A percentile compares a stretch with the other conserved stretches of the same genome.
Evolutionary conservation across 2,797 vertebrate species (phyloP).

Genomic region (Hylomyscus alleni): DNA sequence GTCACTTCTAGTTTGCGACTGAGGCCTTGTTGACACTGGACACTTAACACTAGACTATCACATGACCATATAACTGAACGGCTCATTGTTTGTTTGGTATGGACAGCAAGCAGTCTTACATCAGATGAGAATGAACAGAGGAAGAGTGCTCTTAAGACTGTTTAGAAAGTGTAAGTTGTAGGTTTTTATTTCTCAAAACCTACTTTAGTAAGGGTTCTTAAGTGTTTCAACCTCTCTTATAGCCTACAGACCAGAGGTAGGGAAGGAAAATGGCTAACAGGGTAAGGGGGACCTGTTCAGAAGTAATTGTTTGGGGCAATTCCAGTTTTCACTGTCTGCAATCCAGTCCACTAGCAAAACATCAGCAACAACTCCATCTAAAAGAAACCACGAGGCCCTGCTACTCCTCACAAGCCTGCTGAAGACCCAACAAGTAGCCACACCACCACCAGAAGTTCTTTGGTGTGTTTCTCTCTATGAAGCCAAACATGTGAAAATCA

Average conservation of each 20-base stretch:
- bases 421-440: background rate
- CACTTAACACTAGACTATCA: background rate
- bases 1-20: background rate
- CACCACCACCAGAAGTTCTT: no score
- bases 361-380: background rate
- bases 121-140: background rate
- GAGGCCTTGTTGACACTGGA: background rate
- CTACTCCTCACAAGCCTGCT: background rate
- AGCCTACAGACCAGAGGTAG: background rate
- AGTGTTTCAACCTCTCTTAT: background rate
- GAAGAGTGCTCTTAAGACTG: background rate
- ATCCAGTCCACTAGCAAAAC: background rate
- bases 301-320: background rate
- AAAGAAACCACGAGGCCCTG: background rate
- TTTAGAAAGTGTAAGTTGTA: background rate
- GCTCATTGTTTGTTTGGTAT: background rate
- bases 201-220: background rate
- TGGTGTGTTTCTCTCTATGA: no score
- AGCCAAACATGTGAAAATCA: no score
- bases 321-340: background rate
- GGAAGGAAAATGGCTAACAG: background rate
- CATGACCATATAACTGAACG: background rate
- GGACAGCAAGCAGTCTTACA: background rate
- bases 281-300: background rate
- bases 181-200: background rate